Conservation (phyloP, 2,113 vertebrate species). For the Catharus fuscescens region DNA sequence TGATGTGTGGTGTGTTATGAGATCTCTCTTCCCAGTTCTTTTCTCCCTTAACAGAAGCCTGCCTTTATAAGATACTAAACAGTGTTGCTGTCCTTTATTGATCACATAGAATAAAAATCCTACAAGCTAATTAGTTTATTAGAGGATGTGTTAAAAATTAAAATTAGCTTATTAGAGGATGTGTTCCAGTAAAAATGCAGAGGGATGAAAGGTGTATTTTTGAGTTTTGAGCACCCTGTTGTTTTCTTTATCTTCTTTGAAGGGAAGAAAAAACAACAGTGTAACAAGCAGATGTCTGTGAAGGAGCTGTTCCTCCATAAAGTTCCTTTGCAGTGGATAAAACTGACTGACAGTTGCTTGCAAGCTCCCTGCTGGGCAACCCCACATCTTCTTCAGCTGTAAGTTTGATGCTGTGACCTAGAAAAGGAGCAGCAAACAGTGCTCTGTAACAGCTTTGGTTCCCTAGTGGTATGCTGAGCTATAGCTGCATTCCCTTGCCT, state of each 20-base stretch:
- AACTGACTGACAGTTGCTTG: constrained; percentile 85
- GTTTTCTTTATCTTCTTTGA: background rate
- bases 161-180: background rate
- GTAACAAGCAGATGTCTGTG: background rate
- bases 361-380: constrained; percentile 87
- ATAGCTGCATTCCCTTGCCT: background rate
- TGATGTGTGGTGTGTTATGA: background rate
- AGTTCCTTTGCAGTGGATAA: constrained; percentile 84
- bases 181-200: background rate
- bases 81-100: background rate
- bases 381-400: constrained; percentile 86
- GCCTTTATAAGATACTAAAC: background rate
- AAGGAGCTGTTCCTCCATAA: constrained; percentile 78
- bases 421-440: background rate
- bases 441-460: background rate
- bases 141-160: background rate
- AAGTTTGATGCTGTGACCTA: constrained; percentile 60
- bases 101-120: background rate
- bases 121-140: background rate
- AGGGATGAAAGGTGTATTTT: background rate
- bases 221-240: background rate
- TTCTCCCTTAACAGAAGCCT: background rate
- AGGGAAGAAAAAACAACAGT: constrained; percentile 67
- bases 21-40: background rate
- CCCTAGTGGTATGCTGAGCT: background rate